phyloP scores from a whole-genome alignment of 2,888 invertebrate species.

The Mantis religiosa region DNA sequence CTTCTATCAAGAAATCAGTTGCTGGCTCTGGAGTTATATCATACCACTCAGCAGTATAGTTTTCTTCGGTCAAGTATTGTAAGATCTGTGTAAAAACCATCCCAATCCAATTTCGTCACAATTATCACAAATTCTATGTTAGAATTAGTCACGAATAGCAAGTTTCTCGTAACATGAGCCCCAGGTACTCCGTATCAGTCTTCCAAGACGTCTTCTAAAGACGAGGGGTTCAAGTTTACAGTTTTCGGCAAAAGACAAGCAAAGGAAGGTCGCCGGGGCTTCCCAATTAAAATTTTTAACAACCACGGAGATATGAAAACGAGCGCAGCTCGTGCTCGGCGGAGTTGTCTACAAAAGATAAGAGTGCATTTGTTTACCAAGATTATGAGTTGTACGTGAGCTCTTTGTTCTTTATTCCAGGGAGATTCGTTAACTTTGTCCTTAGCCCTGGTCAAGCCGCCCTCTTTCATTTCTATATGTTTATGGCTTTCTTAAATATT shows the following conservation, averaged over 20 bases:
- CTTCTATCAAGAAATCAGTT: too few species aligned
- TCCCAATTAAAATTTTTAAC: constrained; percentile 10
- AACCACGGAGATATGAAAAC: neutral
- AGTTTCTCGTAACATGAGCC: neutral
- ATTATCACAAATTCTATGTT: neutral
- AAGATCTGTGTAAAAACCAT: too few species aligned
- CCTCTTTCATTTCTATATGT: neutral
- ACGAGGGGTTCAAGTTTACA: neutral
- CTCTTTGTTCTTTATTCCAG: neutral
- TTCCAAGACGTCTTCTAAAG: neutral
- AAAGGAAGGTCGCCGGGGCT: neutral
- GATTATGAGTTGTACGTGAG: neutral
- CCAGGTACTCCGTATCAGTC: neutral
- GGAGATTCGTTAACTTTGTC: neutral
- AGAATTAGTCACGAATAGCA: neutral
- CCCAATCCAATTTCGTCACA: too few species aligned
- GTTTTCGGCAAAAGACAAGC: neutral
- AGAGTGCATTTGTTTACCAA: neutral
- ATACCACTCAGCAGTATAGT: too few species aligned
- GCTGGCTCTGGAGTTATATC: too few species aligned
- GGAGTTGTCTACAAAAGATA: neutral
- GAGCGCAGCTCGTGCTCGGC: neutral
- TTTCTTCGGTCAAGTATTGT: too few species aligned
- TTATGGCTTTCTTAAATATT: neutral
- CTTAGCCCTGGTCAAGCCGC: neutral